A percentile compares a stretch with the other conserved stretches of the same genome.
These are phyloP conservation scores for Macaria liturata DNA, from an alignment of 2,888 invertebrate species.

Conservation along the genomic window DNA sequence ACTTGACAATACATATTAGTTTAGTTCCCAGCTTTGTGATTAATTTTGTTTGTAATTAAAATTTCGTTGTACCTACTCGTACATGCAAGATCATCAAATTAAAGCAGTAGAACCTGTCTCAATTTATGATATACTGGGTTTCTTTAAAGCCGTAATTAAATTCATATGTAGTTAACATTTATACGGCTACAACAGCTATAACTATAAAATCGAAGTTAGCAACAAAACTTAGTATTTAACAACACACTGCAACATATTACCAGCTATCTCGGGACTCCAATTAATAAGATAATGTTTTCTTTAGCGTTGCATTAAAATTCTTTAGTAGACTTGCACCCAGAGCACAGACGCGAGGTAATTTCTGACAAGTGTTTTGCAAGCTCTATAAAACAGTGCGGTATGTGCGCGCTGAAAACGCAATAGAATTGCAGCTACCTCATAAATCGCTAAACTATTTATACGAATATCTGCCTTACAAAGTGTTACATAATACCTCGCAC, in stretches of 20 bases:
- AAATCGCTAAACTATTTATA: slow-evolving; percentile 30
- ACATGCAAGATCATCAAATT: too few species aligned
- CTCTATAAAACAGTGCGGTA: slow-evolving; percentile 1
- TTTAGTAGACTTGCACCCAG: background rate
- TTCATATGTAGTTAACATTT: slow-evolving; percentile 1
- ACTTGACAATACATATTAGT: too few species aligned
- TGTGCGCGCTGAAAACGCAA: slow-evolving; percentile 4
- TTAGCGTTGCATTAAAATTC: slow-evolving; percentile 9
- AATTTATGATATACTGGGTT: background rate
- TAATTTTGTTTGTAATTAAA: too few species aligned
- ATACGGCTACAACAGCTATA: slow-evolving; percentile 4
- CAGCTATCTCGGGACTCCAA: slow-evolving; percentile 3
- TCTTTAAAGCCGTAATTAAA: slow-evolving; percentile 11
- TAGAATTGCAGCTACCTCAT: slow-evolving; percentile 6
- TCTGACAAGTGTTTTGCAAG: slow-evolving; percentile 6
- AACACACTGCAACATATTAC: slow-evolving; percentile 4
- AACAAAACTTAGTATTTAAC: slow-evolving; percentile 4
- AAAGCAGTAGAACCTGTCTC: background rate
- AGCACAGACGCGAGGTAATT: background rate
- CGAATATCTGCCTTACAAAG: slow-evolving; percentile 48
- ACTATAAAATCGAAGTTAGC: slow-evolving; percentile 7
- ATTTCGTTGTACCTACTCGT: too few species aligned
- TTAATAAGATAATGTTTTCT: background rate
- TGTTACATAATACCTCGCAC: slow-evolving; percentile 47
- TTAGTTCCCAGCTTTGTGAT: too few species aligned